Evolutionary conservation across 2,888 invertebrate genomes (phyloP).

Genomic region (Amiota minor): DNA sequence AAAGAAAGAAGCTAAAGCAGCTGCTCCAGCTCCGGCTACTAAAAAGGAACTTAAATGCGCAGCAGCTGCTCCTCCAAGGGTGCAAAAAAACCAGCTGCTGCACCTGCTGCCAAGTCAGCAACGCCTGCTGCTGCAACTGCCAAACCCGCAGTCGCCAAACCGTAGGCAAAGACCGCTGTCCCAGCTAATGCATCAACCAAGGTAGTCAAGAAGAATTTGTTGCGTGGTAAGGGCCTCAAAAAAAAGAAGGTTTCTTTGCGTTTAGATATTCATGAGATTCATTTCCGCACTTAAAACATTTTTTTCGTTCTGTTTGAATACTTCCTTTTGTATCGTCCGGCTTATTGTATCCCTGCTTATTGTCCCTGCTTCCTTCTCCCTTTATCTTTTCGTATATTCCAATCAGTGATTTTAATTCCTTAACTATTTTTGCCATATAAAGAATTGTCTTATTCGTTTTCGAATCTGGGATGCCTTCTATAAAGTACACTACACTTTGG

Average conservation of each 20-base stretch:
- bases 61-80: slow-evolving; percentile 42
- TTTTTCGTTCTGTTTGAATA: too few relatives aligned
- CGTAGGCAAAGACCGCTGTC: slow-evolving; percentile 65
- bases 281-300: too few relatives aligned
- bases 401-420: too few relatives aligned
- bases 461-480: too few relatives aligned
- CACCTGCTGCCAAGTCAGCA: slow-evolving; percentile 47
- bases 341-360: too few relatives aligned
- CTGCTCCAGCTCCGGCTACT: slow-evolving; percentile 47
- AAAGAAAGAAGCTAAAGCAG: slow-evolving; percentile 49
- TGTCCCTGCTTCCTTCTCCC: too few relatives aligned
- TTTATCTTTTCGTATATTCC: too few relatives aligned
- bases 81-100: slow-evolving; percentile 30
- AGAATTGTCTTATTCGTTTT: too few relatives aligned
- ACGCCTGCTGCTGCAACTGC: slow-evolving; percentile 56
- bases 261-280: slow-evolving; percentile 92
- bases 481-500: too few relatives aligned
- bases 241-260: slow-evolving; percentile 95
- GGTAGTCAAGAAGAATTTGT: slow-evolving; percentile 72
- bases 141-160: slow-evolving; percentile 57
- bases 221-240: slow-evolving; percentile 87
- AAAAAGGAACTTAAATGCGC: slow-evolving; percentile 46
- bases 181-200: slow-evolving; percentile 74
- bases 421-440: too few relatives aligned
- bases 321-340: too few relatives aligned